A percentile compares a stretch with the other conserved stretches of the same genome.
Conservation (phyloP, 2,113 vertebrate genomes). For the Thamnaconus septentrionalis region DNA sequence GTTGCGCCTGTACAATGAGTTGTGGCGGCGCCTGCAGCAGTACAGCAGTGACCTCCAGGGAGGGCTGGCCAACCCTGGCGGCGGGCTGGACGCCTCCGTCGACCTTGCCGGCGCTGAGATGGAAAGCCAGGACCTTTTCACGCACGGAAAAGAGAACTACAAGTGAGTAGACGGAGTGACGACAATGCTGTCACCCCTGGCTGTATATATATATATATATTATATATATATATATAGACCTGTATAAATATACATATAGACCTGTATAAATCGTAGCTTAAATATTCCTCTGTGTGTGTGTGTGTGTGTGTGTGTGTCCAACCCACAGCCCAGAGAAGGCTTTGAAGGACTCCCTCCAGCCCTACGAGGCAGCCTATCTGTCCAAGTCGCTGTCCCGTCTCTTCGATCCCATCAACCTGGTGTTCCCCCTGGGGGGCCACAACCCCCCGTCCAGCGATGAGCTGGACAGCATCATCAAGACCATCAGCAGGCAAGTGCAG, state of each 20-base stretch:
- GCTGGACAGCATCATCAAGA: conserved; percentile 95
- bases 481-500: conserved; percentile 75
- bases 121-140: conserved; percentile 85
- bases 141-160: conserved; percentile 81
- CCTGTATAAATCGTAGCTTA: too few species aligned
- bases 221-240: too few species aligned
- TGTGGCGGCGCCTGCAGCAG: conserved; percentile 96
- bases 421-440: conserved; percentile 91
- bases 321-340: conserved; percentile 92
- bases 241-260: too few species aligned
- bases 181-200: too few species aligned
- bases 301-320: conserved; percentile 44
- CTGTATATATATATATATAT: background rate
- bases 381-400: conserved; percentile 96
- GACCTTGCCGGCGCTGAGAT: conserved; percentile 81
- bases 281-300: background rate
- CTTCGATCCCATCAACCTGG: conserved; percentile 97
- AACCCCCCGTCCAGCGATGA: conserved; percentile 92
- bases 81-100: conserved; percentile 61
- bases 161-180: conserved; percentile 77
- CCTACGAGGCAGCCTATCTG: conserved; percentile 92
- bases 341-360: conserved; percentile 90
- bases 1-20: conserved; percentile 90
- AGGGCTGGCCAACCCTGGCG: conserved; percentile 61
- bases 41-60: conserved; percentile 88